Evolutionary conservation across 1,140 invertebrate genomes (phyloP).

Genomic region (Tetragnatha versicolor): DNA sequence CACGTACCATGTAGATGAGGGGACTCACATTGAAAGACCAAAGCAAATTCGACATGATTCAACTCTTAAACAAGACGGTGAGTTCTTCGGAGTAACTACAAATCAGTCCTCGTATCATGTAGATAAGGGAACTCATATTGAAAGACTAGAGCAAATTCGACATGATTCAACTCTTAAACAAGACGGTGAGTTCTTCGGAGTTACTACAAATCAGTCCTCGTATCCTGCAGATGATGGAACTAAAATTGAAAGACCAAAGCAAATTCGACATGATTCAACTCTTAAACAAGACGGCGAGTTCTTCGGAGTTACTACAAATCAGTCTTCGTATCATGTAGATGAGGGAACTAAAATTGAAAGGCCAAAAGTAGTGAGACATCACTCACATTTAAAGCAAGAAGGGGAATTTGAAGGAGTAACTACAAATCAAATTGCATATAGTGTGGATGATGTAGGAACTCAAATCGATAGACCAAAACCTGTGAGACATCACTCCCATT

Average conservation of each 20-base stretch:
- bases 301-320: slow-evolving; percentile 40
- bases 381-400: slow-evolving; percentile 37
- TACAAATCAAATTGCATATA: slow-evolving; percentile 29
- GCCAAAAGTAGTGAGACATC: slow-evolving; percentile 17
- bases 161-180: slow-evolving; percentile 1
- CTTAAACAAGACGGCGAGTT: slow-evolving; percentile 46
- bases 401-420: slow-evolving; percentile 46
- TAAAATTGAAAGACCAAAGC: slow-evolving; percentile 22
- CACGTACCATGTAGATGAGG: slow-evolving; percentile 61
- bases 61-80: slow-evolving; percentile 33
- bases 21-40: slow-evolving; percentile 47
- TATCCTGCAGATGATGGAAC: slow-evolving; percentile 5
- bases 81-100: slow-evolving; percentile 33
- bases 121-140: background rate
- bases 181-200: background rate
- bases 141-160: background rate
- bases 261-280: background rate
- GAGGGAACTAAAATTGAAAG: slow-evolving; percentile 24
- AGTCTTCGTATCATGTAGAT: slow-evolving; percentile 21
- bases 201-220: slow-evolving; percentile 13
- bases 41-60: slow-evolving; percentile 27
- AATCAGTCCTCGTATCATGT: slow-evolving; percentile 32
- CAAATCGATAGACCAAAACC: slow-evolving; percentile 56
- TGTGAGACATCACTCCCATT: slow-evolving; percentile 60
- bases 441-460: too few species aligned